Base-by-base conservation (phyloP, 2,888 invertebrate genomes). In the Heliothis peltigera region DNA sequence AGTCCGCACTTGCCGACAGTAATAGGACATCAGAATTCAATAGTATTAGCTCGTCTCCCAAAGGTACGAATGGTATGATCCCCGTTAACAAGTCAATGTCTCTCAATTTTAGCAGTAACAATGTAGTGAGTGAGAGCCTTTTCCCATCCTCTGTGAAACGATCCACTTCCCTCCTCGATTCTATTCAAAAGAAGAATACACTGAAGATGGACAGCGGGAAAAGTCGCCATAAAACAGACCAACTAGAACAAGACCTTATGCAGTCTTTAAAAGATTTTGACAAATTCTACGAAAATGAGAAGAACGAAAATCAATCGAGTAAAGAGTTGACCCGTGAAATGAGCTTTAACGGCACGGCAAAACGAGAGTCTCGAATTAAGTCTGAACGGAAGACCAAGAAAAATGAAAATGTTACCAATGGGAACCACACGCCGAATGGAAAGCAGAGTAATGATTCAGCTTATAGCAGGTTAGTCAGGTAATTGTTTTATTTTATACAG, bases 381-480 rank as follows among this genome's bases (percentile, higher is more conserved):
- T 64, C 83, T 39, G 92, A 93, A 42, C 84, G 87, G 51, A 95
- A 91, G 78, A 88, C 84, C 64, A 90, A 91, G 73, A 94, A 92
- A 75, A 80, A 78, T 32, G 92, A 90, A 25, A 84, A 81, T 49
- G 58, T 90, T 32, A 72, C 86, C 58, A 94, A 93, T 76, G 94
- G 89, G 71, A 91, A 94, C 85, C 89, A 83, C 84, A 93, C 89
- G 75, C 91, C 91, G 15, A 92, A 88, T 73, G 92, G 91, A 56
- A 93, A 90, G 82, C 76, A 83, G 44, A 96, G 91, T 85, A 91
- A 91, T 28, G 98, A 98, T 91, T 98, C 98, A 28, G 98, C 98
- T 59, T 98, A 98, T 92, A 97, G 97, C 96, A 98, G 98, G 98
- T 98, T 95, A 95, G 95, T 92, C 91, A 94, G 94, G 94, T 92